Base-by-base conservation (phyloP, 1,140 invertebrate species). In the Homalodisca vitripennis region DNA sequence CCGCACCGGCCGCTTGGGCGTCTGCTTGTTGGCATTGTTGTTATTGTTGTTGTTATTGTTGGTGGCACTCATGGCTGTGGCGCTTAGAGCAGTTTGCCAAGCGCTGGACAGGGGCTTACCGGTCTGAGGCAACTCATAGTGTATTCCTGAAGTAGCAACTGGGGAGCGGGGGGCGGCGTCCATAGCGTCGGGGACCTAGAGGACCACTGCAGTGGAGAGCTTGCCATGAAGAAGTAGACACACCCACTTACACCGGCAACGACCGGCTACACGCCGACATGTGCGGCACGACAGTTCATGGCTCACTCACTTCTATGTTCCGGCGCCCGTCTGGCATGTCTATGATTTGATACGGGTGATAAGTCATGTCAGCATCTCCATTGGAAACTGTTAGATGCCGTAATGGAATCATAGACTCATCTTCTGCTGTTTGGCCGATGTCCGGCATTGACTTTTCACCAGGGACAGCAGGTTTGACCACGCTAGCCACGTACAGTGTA, bases 361-460 rank as follows among this genome's bases (percentile, higher is more conserved):
- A 86, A 74, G 83, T 85, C 75, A 82, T 84, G 57, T 87, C 83
- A 31, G 84, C 81, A 75, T 88, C 87, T 29, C 86, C 86, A 74
- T 88, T 89, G 63, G 72, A 73, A 12, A 89, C 84, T 73, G 88
- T 85, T 34, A 93, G 80, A 29, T 91, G 89, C 70, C 89, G 82
- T 74, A 93, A 79, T 24, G 91, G 91, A 77, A 93, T 92, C 74
- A 85, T 87, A 47, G 77, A 77, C 75, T 92, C 91, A 75, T 88
- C 87, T 2, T 70, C 69, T 74, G 74, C 48, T 26, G 55, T 34
- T n/a, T 55, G 65, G 13, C 65, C 69, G 47, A 70, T 65, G 31
- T 75, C 74, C 70, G 73, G 71, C 68, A 74, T 71, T 26, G 76
- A 74, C 41, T 74, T 70, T n/a, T 68, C 72, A 72, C 75, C n/a